phyloP scores from a whole-genome alignment of 2,113 vertebrate genomes.

The Poeciliopsis retropinna region DNA sequence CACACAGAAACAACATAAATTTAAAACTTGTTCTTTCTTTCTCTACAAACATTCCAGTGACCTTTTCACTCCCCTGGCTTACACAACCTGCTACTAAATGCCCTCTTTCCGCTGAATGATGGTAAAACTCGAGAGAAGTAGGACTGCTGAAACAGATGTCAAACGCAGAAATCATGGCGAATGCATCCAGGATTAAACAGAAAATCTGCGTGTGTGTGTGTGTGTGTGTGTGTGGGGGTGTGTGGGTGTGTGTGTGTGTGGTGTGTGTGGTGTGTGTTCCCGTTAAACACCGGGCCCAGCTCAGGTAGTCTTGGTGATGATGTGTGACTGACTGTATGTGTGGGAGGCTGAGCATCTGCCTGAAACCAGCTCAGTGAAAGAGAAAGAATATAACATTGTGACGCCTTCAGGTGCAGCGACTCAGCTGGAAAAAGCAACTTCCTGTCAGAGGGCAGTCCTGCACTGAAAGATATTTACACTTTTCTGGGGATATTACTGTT shows the following conservation, averaged over 20 bases:
- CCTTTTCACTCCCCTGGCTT: slow-evolving; percentile 36
- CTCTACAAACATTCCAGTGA: slow-evolving; percentile 4
- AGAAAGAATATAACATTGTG: slow-evolving; percentile 31
- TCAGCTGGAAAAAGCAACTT: neutral
- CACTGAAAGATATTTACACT: neutral
- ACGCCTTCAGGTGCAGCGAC: slow-evolving; percentile 16
- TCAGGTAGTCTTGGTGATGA: neutral
- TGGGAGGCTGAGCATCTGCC: neutral
- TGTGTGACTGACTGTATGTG: neutral
- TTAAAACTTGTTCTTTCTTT: neutral
- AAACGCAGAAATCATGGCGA: neutral
- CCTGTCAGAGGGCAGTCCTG: neutral
- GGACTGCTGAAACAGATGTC: slow-evolving; percentile 44
- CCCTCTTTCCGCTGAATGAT: neutral
- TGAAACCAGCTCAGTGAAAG: slow-evolving; percentile 1
- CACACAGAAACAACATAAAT: slow-evolving; percentile 18
- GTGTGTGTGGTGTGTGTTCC: slow-evolving; percentile 12
- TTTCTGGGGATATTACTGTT: neutral
- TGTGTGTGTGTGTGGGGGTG: slow-evolving; percentile 2
- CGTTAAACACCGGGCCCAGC: neutral
- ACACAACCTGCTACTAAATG: slow-evolving; percentile 15
- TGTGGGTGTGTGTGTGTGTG: neutral
- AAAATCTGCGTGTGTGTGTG: slow-evolving; percentile 13
- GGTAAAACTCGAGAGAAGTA: slow-evolving; percentile 31
- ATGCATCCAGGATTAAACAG: slow-evolving; percentile 22